phyloP scores from a whole-genome alignment of 2,888 invertebrate genomes.

The Ischnura elegans region DNA sequence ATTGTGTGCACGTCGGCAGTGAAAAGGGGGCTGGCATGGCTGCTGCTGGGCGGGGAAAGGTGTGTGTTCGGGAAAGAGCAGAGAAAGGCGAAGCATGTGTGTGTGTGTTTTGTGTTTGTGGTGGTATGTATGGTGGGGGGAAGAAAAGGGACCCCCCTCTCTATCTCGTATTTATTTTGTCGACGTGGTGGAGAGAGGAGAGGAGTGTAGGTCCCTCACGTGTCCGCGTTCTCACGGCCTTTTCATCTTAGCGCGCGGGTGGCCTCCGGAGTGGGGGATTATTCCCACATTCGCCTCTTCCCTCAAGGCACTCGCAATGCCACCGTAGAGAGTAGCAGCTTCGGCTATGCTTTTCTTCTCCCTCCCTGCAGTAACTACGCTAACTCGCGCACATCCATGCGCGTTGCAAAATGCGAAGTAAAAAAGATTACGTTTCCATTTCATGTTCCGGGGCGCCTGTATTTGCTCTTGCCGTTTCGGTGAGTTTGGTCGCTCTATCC shows the following conservation, averaged over 20 bases:
- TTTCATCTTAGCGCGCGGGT: slow-evolving; percentile 51
- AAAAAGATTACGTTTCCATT: slow-evolving; percentile 63
- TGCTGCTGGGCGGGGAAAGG: background rate
- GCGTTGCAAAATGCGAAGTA: slow-evolving; percentile 51
- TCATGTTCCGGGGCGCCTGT: background rate
- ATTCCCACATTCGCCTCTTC: too few relatives aligned
- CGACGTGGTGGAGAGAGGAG: slow-evolving; percentile 12
- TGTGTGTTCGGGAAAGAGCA: background rate
- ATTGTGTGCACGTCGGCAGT: slow-evolving; percentile 11
- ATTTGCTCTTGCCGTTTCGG: background rate
- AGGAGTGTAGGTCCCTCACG: background rate
- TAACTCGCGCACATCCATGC: background rate
- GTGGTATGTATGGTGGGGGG: background rate
- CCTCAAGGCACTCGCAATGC: slow-evolving; percentile 36
- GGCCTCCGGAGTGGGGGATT: too few relatives aligned
- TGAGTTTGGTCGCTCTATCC: background rate
- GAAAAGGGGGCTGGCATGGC: background rate
- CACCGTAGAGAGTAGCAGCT: slow-evolving; percentile 10
- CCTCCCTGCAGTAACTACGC: background rate
- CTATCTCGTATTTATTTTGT: slow-evolving; percentile 48
- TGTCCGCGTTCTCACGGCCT: slow-evolving; percentile 35
- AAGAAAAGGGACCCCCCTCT: background rate
- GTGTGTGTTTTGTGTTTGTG: background rate
- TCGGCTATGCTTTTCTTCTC: too few relatives aligned
- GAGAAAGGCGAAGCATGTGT: background rate